Evolutionary conservation across 1,140 invertebrate genomes (phyloP).

Genomic region (Nomia melanderi): DNA sequence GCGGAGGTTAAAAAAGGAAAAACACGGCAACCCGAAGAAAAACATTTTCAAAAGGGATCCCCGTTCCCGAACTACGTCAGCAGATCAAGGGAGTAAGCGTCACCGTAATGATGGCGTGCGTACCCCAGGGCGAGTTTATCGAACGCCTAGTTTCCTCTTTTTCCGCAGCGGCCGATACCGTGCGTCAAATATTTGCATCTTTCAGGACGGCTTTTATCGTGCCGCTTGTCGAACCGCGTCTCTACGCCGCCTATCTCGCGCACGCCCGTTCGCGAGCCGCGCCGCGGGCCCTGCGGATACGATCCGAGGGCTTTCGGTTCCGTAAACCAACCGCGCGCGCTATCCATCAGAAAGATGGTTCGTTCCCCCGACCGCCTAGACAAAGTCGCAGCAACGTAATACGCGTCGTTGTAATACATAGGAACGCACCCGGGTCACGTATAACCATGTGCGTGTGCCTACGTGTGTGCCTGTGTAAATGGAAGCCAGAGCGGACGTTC

Average conservation of each 20-base stretch:
- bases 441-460: too few relatives aligned
- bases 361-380: slow-evolving; percentile 2
- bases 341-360: slow-evolving; percentile 35
- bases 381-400: slow-evolving; percentile 27
- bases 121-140: slow-evolving; percentile 12
- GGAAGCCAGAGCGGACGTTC: slow-evolving; percentile 26
- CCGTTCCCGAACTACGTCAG: background rate
- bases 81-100: slow-evolving; percentile 1
- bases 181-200: slow-evolving; percentile 49
- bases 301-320: slow-evolving; percentile 37
- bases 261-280: background rate
- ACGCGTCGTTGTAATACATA: slow-evolving; percentile 48
- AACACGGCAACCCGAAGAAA: background rate
- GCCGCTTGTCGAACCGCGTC: background rate
- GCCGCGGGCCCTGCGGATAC: slow-evolving; percentile 7
- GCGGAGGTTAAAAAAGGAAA: background rate
- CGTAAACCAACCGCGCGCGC: slow-evolving; percentile 14
- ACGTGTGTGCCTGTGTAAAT: slow-evolving; percentile 35
- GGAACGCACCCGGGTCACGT: slow-evolving; percentile 25
- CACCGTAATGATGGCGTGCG: slow-evolving; percentile 15
- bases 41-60: background rate
- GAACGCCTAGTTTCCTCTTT: slow-evolving; percentile 11
- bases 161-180: background rate
- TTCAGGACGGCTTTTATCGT: slow-evolving; percentile 36
- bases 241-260: background rate